These are phyloP conservation scores for Pseudomyrmex gracilis DNA, from an alignment of 1,140 invertebrate species.

Conservation along the genomic window DNA sequence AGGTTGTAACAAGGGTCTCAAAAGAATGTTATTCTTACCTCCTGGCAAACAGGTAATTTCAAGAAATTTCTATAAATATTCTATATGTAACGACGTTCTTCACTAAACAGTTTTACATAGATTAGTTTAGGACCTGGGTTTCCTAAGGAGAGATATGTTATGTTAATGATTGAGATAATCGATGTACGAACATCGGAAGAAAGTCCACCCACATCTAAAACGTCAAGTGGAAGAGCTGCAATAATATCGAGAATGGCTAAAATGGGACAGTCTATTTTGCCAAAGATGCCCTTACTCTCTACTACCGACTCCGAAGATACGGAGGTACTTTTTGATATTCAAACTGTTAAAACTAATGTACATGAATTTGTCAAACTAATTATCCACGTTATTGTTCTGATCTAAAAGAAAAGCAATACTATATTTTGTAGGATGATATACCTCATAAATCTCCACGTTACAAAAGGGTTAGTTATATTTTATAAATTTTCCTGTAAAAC, in stretches of 20 bases:
- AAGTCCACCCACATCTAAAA: constrained; percentile 52
- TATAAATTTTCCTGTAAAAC: constrained; percentile 9
- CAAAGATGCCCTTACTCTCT: constrained; percentile 75
- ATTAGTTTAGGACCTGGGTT: constrained; percentile 82
- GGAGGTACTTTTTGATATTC: constrained; percentile 70
- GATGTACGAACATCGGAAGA: constrained; percentile 68
- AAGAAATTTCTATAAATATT: neutral
- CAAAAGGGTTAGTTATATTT: constrained; percentile 62
- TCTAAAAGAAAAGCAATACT: constrained; percentile 20
- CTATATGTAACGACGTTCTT: neutral
- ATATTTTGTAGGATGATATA: constrained; percentile 74
- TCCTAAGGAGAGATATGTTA: constrained; percentile 79
- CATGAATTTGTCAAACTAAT: constrained; percentile 5
- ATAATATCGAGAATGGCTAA: constrained; percentile 82
- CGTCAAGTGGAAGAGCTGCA: constrained; percentile 74
- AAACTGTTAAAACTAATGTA: constrained; percentile 2
- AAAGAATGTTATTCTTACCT: constrained; percentile 78
- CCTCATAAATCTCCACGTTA: constrained; percentile 65
- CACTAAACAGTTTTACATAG: constrained; percentile 68
- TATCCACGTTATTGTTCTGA: constrained; percentile 18
- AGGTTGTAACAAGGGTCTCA: constrained; percentile 70
- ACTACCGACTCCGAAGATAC: constrained; percentile 82
- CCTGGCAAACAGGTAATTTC: constrained; percentile 78
- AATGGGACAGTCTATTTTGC: constrained; percentile 82
- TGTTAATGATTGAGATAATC: constrained; percentile 79